Evolutionary conservation across 2,113 vertebrate genomes (phyloP).

Genomic region (Ailuropoda melanoleuca): DNA sequence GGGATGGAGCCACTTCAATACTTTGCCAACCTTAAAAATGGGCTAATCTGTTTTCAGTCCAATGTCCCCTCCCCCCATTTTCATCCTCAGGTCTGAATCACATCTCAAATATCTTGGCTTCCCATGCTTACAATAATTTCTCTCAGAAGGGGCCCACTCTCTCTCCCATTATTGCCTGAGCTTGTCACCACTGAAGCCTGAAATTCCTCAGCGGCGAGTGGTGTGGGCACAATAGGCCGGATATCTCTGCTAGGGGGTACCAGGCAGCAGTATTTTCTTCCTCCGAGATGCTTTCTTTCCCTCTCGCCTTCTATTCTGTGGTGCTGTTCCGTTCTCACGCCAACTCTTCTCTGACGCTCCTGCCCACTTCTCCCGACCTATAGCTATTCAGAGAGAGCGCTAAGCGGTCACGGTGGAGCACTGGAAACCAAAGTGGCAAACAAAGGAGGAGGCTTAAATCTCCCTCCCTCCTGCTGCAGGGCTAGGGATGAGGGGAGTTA

Average conservation of each 20-base stretch:
- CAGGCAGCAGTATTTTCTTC: conserved; percentile 37
- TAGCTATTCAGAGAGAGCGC: not conserved
- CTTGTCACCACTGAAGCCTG: not conserved
- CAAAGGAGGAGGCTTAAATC: conserved; percentile 28
- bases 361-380: conserved; percentile 14
- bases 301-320: conserved; percentile 14
- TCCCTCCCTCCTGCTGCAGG: not conserved
- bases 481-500: not conserved
- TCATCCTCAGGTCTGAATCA: conserved; percentile 7
- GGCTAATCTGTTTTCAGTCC: not conserved
- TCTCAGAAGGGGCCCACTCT: not conserved
- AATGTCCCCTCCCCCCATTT: not conserved
- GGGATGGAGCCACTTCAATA: not conserved
- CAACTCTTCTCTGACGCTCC: not conserved
- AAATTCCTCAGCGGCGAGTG: not conserved
- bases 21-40: not conserved
- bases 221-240: not conserved
- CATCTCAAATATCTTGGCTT: conserved; percentile 29
- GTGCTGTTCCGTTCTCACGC: conserved; percentile 14
- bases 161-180: conserved; percentile 25
- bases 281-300: conserved; percentile 35
- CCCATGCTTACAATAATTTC: not conserved
- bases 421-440: not conserved
- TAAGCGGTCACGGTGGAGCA: not conserved
- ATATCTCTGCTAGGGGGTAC: conserved; percentile 9